A percentile compares a stretch with the other conserved stretches of the same genome.
Evolutionary conservation across 2,888 invertebrate genomes (phyloP).

Genomic region (Orthonychiurus folsomi): DNA sequence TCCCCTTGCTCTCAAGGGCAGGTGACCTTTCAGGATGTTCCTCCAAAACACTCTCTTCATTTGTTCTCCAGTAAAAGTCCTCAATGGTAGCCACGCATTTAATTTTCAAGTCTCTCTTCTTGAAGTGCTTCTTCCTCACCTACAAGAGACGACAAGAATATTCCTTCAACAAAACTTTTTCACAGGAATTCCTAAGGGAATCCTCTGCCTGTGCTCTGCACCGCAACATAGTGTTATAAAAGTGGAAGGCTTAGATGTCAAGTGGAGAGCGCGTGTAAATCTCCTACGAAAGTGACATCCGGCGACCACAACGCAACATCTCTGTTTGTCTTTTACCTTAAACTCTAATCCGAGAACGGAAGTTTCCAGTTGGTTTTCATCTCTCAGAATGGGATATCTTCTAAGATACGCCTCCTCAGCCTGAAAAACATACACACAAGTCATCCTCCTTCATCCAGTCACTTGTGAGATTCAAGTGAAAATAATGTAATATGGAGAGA

Average conservation of each 20-base stretch:
- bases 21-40: slow-evolving; percentile 62
- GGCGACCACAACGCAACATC: neutral
- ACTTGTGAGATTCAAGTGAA: no score
- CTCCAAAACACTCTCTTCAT: slow-evolving; percentile 78
- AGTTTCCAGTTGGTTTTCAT: slow-evolving; percentile 63
- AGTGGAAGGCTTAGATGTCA: neutral
- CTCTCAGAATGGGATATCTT: slow-evolving; percentile 43
- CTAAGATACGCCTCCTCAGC: slow-evolving; percentile 51
- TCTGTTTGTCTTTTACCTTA: slow-evolving; percentile 44
- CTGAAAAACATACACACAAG: no score
- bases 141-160: slow-evolving; percentile 9
- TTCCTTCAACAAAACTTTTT: neutral
- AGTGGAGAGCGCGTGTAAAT: neutral
- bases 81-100: slow-evolving; percentile 83
- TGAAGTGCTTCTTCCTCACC: slow-evolving; percentile 70
- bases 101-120: slow-evolving; percentile 69
- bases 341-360: slow-evolving; percentile 70
- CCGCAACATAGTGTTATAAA: neutral
- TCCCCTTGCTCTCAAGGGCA: slow-evolving; percentile 66
- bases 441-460: no score
- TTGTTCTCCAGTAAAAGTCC: slow-evolving; percentile 74
- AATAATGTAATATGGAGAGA: neutral
- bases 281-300: neutral
- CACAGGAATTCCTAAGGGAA: neutral
- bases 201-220: neutral